phyloP scores from a whole-genome alignment of 2,797 vertebrate species.

The Poecile montanus region DNA sequence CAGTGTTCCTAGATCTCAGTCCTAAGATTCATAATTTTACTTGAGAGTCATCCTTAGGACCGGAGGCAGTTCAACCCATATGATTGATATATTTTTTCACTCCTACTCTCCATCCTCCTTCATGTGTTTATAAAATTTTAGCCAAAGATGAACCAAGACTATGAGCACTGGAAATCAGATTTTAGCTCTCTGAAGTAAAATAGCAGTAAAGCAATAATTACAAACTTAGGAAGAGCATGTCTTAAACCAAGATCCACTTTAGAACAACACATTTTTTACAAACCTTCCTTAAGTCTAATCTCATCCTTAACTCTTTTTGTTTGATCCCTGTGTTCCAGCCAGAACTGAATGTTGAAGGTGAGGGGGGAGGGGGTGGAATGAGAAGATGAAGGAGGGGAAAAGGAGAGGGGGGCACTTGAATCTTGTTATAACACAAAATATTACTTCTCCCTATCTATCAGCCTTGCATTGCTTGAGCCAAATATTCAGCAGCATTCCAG shows the following conservation, averaged over 20 bases:
- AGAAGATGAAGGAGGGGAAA: background rate
- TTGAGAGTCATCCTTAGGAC: background rate
- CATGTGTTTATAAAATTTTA: background rate
- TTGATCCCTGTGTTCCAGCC: background rate
- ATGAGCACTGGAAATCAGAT: background rate
- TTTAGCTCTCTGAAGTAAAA: background rate
- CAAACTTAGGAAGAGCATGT: background rate
- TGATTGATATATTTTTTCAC: background rate
- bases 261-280: background rate
- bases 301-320: background rate
- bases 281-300: background rate
- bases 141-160: background rate
- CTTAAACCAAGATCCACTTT: background rate
- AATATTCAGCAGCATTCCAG: background rate
- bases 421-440: background rate
- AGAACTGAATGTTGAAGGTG: background rate
- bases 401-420: background rate
- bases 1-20: background rate
- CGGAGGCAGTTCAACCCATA: background rate
- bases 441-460: background rate
- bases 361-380: accelerated
- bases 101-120: background rate
- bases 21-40: background rate
- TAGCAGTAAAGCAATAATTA: background rate
- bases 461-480: background rate